phyloP scores from a whole-genome alignment of 2,888 invertebrate species.

The Gari tellinella region DNA sequence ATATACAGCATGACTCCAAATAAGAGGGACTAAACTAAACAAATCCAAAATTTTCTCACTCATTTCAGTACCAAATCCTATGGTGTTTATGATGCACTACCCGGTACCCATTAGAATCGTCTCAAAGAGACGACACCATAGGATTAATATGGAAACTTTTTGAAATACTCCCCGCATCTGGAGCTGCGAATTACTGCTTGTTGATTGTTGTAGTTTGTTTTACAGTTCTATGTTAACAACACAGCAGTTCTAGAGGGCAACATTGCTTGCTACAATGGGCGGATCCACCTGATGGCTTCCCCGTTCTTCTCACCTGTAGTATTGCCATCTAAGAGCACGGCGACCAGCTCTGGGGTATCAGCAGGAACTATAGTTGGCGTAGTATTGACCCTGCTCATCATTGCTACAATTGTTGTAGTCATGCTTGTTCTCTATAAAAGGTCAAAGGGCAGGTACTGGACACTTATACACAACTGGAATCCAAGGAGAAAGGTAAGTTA shows the following conservation, averaged over 20 bases:
- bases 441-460: slow-evolving; percentile 58
- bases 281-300: slow-evolving; percentile 65
- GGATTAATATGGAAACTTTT: too few species aligned
- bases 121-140: too few species aligned
- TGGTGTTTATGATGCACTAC: too few species aligned
- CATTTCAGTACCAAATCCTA: too few species aligned
- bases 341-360: slow-evolving; percentile 38
- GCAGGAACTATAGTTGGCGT: slow-evolving; percentile 39
- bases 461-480: slow-evolving; percentile 49
- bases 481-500: slow-evolving; percentile 37
- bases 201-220: slow-evolving; percentile 6
- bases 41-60: too few species aligned
- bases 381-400: slow-evolving; percentile 34
- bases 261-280: slow-evolving; percentile 71
- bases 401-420: slow-evolving; percentile 43
- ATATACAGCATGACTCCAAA: too few species aligned
- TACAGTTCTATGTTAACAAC: slow-evolving; percentile 66
- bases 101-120: too few species aligned
- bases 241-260: slow-evolving; percentile 63
- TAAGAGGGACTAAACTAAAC: too few species aligned
- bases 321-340: slow-evolving; percentile 38
- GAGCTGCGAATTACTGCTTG: too few species aligned
- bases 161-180: too few species aligned
- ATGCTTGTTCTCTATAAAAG: slow-evolving; percentile 51
- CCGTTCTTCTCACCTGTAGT: slow-evolving; percentile 28